Base-by-base conservation (phyloP, 1,140 invertebrate species). In the Solen grandis region DNA sequence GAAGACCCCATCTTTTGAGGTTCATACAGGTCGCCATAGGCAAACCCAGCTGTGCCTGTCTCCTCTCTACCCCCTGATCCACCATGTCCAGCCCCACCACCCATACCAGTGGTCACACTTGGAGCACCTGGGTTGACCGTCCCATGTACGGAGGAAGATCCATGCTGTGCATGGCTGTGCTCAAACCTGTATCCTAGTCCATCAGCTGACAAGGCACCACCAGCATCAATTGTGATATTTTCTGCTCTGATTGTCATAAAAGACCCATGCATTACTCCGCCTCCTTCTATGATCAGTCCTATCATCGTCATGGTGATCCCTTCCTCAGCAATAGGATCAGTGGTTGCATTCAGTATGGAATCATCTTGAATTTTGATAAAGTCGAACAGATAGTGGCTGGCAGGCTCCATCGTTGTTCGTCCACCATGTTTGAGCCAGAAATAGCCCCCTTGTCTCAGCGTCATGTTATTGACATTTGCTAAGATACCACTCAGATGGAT, bases 401-500 rank as follows among this genome's bases (percentile, higher is more conserved):
- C 62, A 19, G 78, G 31, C 55, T 85, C 72, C 19, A 65, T 60
- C 1, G 33, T n/a, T 13, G 87, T 89, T 25, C 81, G 79, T 22
- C 88, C 88, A 27, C 88, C 88, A 75, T 88, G 73, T 57, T 88
- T 86, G 5, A 89, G 69, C 88, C 88, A 89, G 8, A 89, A 52
- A 81, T 86, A 88, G 1, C 88, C 88, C 55, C 87, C 87, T 60
- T 88, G 88, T 36, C 88, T 85, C 0, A 89, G 70, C 2, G 88
- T 89, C 13, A 89, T 55, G 55, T 89, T 89, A 19, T 77, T 29
- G 14, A 89, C 76, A 73, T 88, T 85, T 14, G 87, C 82, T 60
- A 89, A 60, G 29, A 83, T 81, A n/a, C 88, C 88, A 55, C 73
- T 81, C 16, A 89, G 80, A 79, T 89, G 86, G 10, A 89, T 85